Percentiles rank a stretch among this genome's conserved stretches.
Evolutionary conservation across 2,113 vertebrate species (phyloP).

Genomic region (Poeciliopsis turrubarensis): DNA sequence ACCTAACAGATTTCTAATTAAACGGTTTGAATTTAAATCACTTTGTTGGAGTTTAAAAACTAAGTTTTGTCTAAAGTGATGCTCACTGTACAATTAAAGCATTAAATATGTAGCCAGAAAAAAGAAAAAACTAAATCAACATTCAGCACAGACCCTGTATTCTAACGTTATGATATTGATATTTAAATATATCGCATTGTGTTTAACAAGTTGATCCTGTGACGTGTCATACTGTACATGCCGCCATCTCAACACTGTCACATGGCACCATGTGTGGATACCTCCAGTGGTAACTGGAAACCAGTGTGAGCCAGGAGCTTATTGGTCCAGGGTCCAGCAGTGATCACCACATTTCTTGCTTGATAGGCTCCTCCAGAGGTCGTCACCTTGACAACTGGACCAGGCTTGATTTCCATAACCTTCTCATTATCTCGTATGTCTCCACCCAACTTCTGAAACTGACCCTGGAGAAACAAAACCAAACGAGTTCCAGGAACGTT

Average conservation of each 20-base stretch:
- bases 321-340: slow-evolving; percentile 88
- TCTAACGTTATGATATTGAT: too few relatives aligned
- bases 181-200: too few relatives aligned
- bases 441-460: slow-evolving; percentile 80
- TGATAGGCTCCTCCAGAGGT: slow-evolving; percentile 79
- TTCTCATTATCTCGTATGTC: slow-evolving; percentile 84
- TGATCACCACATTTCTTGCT: slow-evolving; percentile 84
- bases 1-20: too few relatives aligned
- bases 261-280: slow-evolving; percentile 41
- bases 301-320: slow-evolving; percentile 79
- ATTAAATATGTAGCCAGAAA: too few relatives aligned
- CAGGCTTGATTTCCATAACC: slow-evolving; percentile 84
- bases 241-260: not conserved
- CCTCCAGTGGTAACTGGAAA: slow-evolving; percentile 87
- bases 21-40: too few relatives aligned
- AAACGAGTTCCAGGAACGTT: not conserved
- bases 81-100: too few relatives aligned
- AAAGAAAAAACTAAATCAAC: too few relatives aligned
- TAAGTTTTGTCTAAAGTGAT: too few relatives aligned
- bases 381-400: slow-evolving; percentile 77
- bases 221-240: too few relatives aligned
- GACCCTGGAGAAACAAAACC: slow-evolving; percentile 71
- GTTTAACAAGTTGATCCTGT: not conserved
- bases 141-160: too few relatives aligned
- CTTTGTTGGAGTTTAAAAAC: too few relatives aligned